Percentiles rank a stretch among this genome's conserved stretches.
These are phyloP conservation scores for Festucalex cinctus DNA, from an alignment of 2,113 vertebrate species.

Conservation along the genomic window DNA sequence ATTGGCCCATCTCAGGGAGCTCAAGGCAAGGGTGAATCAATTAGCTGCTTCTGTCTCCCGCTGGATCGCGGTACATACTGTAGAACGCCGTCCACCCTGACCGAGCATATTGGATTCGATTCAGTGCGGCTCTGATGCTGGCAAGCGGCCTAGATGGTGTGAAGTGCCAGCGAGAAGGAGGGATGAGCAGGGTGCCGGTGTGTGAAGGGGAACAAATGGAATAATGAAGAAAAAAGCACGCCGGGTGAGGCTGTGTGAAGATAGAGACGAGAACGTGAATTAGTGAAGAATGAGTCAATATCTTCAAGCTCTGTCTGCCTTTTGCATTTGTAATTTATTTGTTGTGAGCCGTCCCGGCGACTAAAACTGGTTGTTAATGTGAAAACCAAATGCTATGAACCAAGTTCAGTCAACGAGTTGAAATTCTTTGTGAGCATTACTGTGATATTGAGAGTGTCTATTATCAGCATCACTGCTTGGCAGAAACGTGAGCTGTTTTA, in stretches of 20 bases:
- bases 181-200: not conserved
- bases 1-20: slow-evolving; percentile 33
- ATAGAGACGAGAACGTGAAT: not conserved
- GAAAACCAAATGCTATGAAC: not conserved
- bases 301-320: not conserved
- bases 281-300: slow-evolving; percentile 1
- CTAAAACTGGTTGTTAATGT: not conserved
- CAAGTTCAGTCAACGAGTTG: not conserved
- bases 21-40: slow-evolving; percentile 45
- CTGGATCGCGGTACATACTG: slow-evolving; percentile 27
- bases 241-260: not conserved
- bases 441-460: not conserved
- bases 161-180: slow-evolving; percentile 20
- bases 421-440: not conserved
- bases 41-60: slow-evolving; percentile 45
- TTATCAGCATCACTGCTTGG: not conserved
- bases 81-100: slow-evolving; percentile 31
- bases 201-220: slow-evolving; percentile 2
- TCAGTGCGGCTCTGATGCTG: slow-evolving; percentile 39
- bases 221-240: not conserved
- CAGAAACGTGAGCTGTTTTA: not conserved
- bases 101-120: slow-evolving; percentile 54
- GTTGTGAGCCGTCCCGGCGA: not conserved
- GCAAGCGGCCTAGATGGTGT: slow-evolving; percentile 34
- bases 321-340: not conserved